These are phyloP conservation scores for Yponomeuta cagnagella DNA, from an alignment of 2,888 invertebrate species.

Conservation along the genomic window DNA sequence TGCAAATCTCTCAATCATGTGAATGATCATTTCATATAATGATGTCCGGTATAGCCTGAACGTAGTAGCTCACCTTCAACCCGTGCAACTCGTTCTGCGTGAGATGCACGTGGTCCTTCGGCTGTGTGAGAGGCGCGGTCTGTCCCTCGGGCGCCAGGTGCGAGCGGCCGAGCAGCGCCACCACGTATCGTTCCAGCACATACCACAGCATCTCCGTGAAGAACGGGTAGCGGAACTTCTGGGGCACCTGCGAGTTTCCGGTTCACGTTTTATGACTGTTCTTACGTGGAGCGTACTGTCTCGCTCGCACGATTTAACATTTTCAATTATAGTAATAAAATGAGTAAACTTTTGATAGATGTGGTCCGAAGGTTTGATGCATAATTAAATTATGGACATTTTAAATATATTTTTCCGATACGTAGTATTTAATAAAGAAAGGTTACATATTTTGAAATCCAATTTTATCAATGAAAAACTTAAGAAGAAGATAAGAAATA, in stretches of 20 bases:
- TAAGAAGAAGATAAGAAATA: not conserved
- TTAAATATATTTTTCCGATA: too few species aligned
- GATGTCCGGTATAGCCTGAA: not conserved
- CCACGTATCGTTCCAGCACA: slow-evolving; percentile 94
- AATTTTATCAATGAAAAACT: too few species aligned
- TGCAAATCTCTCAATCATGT: too few species aligned
- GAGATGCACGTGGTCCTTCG: slow-evolving; percentile 80
- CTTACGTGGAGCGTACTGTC: too few species aligned
- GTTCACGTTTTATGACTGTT: not conserved
- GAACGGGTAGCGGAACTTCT: slow-evolving; percentile 98
- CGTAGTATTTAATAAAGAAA: too few species aligned
- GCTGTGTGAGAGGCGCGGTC: slow-evolving; percentile 30
- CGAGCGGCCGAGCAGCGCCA: slow-evolving; percentile 87
- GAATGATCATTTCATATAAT: too few species aligned
- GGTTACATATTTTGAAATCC: too few species aligned
- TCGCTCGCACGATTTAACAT: too few species aligned
- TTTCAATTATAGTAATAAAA: too few species aligned
- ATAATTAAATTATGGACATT: too few species aligned
- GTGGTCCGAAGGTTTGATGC: too few species aligned
- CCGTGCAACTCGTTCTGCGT: slow-evolving; percentile 88
- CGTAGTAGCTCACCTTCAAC: slow-evolving; percentile 71
- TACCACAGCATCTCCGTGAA: slow-evolving; percentile 99
- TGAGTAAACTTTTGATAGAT: too few species aligned
- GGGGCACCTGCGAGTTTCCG: slow-evolving; percentile 82
- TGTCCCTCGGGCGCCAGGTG: slow-evolving; percentile 77